phyloP scores from a whole-genome alignment of 2,888 invertebrate species.

The Scaptodrosophila latifasciaeformis region DNA sequence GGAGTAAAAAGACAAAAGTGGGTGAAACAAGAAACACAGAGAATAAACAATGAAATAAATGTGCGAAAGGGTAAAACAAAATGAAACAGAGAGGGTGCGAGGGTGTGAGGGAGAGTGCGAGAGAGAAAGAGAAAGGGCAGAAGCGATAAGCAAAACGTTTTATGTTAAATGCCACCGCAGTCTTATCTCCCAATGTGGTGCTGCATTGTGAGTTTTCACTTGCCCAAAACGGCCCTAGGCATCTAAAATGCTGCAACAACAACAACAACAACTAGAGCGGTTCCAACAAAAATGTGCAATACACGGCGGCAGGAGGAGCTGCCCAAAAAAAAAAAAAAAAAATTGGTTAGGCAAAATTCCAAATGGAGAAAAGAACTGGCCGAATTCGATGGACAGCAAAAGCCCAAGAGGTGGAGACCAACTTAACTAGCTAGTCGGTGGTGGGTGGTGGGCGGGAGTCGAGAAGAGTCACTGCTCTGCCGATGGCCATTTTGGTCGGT shows the following conservation, averaged over 20 bases:
- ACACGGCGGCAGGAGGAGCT: no score
- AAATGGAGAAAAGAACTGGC: neutral
- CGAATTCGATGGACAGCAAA: neutral
- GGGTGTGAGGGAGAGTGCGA: neutral
- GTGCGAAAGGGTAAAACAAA: no score
- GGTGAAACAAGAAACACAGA: no score
- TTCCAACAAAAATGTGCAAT: neutral
- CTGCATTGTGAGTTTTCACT: neutral
- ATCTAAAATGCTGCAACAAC: slow-evolving; percentile 31
- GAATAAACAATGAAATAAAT: no score
- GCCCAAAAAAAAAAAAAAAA: no score
- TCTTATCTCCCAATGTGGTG: slow-evolving; percentile 21
- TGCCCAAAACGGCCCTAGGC: slow-evolving; percentile 12
- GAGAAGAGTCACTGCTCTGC: slow-evolving; percentile 23
- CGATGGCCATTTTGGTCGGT: no score
- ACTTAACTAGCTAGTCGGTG: no score
- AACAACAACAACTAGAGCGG: slow-evolving; percentile 3
- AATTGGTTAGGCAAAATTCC: no score
- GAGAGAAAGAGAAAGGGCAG: neutral
- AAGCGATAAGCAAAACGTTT: slow-evolving; percentile 38
- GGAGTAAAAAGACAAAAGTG: no score
- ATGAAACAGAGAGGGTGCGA: slow-evolving; percentile 11
- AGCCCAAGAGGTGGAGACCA: neutral
- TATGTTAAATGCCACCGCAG: slow-evolving; percentile 48
- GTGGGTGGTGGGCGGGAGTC: neutral